Evolutionary conservation across 2,888 invertebrate genomes (phyloP), one percentile per base, ranked within the genome.

Genomic region (Agrochola circellaris): DNA sequence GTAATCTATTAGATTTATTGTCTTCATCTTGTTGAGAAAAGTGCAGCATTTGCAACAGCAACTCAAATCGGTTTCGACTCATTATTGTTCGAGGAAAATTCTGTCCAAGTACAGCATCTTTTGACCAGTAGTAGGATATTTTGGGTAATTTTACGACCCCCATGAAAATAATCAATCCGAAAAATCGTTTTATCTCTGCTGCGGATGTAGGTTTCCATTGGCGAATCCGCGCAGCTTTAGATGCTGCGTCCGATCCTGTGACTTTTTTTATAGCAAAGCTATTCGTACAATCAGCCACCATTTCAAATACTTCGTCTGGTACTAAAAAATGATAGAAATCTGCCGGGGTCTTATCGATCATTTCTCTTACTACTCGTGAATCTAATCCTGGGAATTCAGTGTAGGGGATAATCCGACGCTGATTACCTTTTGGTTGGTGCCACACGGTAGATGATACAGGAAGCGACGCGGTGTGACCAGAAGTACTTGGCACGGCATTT

Each of bases 111-210:
- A 83, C 84, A 75, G 83, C 69, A 83, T 90, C 76, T 58, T n/a
- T 88, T 26, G 84, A 86, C 90, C 90, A 92, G 85, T 92, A 91
- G 73, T 90, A 82, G 11, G 51, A 51, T 54, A 91, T 71, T 87
- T 82, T 89, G 1, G 89, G 89, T 56, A 90, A 81, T 77, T 85
- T 87, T 72, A 88, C 86, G 72, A 92, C 45, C 61, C 90, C 90
- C 90, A 91, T 91, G 71, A 83, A 91, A 69, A 92, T 70, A 71
- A 90, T 82, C 13, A 91, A 76, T 6, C 87, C 86, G 75, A 91
- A 89, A 83, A 91, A 89, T 26, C 73, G 61, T 86, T 90, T 90
- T 13, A 91, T 90, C 75, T 90, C 89, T 38, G 45, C 60, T 60
- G 79, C 7, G 78, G 87, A 84, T 66, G 89, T 91, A 20, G 51